phyloP scores from a whole-genome alignment of 2,113 vertebrate genomes.

The Petrocephalus microphthalmus region DNA sequence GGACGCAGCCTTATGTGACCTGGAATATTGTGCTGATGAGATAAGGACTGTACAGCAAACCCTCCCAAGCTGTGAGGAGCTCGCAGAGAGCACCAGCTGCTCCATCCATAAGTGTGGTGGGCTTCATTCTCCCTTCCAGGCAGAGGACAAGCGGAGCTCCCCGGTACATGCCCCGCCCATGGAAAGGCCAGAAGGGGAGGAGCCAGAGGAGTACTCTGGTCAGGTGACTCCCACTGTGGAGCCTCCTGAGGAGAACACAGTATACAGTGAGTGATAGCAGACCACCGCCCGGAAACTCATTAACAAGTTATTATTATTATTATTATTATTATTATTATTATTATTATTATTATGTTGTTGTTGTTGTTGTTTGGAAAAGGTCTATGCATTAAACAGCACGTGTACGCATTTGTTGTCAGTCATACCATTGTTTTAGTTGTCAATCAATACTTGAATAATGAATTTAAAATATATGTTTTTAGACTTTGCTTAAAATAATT shows the following conservation, averaged over 20 bases:
- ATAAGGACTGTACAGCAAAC: not conserved
- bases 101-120: not conserved
- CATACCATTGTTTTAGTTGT: not conserved
- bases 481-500: not conserved
- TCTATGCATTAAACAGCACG: not conserved
- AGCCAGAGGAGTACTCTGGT: slow-evolving; percentile 58
- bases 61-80: not conserved
- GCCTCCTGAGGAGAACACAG: not conserved
- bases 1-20: not conserved
- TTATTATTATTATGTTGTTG: not conserved
- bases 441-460: not conserved
- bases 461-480: not conserved
- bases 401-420: not conserved
- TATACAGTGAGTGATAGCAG: not conserved
- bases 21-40: no score
- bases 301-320: not conserved
- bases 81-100: not conserved
- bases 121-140: slow-evolving; percentile 35
- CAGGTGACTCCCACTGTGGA: slow-evolving; percentile 39
- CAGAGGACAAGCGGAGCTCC: slow-evolving; percentile 35
- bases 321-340: not conserved
- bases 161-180: slow-evolving; percentile 74
- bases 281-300: not conserved
- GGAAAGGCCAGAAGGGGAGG: slow-evolving; percentile 49
- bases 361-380: not conserved